These are phyloP conservation scores for Atopsyche davidsoni DNA, from an alignment of 1,140 invertebrate genomes.

Conservation along the genomic window DNA sequence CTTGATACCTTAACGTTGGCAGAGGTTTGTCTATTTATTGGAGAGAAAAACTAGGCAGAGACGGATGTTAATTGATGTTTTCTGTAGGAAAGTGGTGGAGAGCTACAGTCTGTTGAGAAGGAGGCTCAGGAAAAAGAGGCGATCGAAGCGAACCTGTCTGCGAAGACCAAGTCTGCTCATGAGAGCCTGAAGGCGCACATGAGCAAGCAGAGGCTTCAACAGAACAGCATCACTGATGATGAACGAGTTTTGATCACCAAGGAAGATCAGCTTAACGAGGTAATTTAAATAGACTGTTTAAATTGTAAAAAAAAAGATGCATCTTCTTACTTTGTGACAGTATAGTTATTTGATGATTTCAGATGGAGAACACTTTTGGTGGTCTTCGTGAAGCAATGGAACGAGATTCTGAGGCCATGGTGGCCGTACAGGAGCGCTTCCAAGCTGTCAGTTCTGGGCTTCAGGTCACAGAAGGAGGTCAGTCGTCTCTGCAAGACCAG, in stretches of 20 bases:
- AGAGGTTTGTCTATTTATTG: no score
- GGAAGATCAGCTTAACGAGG: constrained; percentile 60
- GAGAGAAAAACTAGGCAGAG: no score
- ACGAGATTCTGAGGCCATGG: constrained; percentile 60
- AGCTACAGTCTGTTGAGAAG: constrained; percentile 60
- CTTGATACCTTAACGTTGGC: no score
- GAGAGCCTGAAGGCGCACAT: constrained; percentile 65
- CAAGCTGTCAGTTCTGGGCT: constrained; percentile 80
- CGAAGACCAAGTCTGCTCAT: constrained; percentile 61
- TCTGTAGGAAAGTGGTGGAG: constrained; percentile 58
- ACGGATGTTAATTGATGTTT: constrained; percentile 5
- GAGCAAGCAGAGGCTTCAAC: constrained; percentile 63
- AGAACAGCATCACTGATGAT: constrained; percentile 67
- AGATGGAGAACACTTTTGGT: constrained; percentile 61
- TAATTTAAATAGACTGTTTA: constrained; percentile 27
- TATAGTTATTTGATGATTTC: constrained; percentile 6
- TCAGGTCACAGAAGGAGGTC: constrained; percentile 72
- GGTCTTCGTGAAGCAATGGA: constrained; percentile 63
- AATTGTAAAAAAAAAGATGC: constrained; percentile 1
- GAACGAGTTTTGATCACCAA: constrained; percentile 58
- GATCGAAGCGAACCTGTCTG: constrained; percentile 59
- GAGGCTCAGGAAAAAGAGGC: constrained; percentile 62
- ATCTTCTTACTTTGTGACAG: neutral
- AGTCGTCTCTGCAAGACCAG: constrained; percentile 84
- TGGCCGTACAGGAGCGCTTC: constrained; percentile 69